These are phyloP conservation scores for Nansenia antarctica DNA, from an alignment of 2,113 vertebrate genomes.

Conservation along the genomic window DNA sequence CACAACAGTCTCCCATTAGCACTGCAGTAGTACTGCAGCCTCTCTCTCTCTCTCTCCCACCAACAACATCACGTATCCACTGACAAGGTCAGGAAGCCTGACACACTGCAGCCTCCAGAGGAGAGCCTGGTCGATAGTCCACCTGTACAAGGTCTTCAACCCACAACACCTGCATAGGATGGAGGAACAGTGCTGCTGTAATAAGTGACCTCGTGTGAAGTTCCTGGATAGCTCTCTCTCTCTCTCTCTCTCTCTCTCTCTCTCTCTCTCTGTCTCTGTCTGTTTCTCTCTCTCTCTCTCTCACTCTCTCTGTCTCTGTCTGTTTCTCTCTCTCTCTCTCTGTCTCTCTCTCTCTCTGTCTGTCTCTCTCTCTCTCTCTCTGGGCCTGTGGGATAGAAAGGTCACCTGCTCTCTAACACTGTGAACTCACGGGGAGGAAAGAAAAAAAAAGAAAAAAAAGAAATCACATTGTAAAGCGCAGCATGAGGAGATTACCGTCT, in stretches of 20 bases:
- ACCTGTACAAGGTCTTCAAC: no score
- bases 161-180: no score
- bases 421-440: background rate
- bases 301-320: no score
- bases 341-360: no score
- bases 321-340: no score
- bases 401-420: background rate
- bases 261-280: background rate
- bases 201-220: no score
- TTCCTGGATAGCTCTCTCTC: no score
- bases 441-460: background rate
- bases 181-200: no score
- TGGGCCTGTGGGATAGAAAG: no score
- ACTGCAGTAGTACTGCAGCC: constrained; percentile 38
- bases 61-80: constrained; percentile 42
- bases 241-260: background rate
- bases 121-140: no score
- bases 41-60: constrained; percentile 12
- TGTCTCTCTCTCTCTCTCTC: constrained; percentile 3
- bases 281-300: no score
- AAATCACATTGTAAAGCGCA: constrained; percentile 28
- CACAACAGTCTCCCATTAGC: constrained; percentile 18
- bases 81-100: constrained; percentile 60
- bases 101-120: no score
- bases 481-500: constrained; percentile 53